Percentiles rank a stretch among this genome's conserved stretches.
phyloP scores from a whole-genome alignment of 2,888 invertebrate genomes.

The Theretra japonica region DNA sequence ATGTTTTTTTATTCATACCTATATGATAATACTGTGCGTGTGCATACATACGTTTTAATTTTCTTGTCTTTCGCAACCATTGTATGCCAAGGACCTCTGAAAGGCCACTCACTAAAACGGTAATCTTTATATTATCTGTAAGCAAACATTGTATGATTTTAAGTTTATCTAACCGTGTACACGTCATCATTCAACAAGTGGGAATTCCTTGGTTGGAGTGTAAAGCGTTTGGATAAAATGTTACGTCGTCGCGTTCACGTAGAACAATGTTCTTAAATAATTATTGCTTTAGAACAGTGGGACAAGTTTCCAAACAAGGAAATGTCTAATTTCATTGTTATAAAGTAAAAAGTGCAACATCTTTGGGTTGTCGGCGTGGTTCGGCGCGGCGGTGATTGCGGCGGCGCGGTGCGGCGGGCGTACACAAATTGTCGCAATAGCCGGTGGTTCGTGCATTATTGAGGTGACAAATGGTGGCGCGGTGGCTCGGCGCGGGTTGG shows the following conservation, averaged over 20 bases:
- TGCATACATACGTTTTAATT: constrained; percentile 66
- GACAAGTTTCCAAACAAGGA: constrained; percentile 53
- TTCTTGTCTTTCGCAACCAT: constrained; percentile 70
- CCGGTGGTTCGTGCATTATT: constrained; percentile 56
- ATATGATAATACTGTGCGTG: constrained; percentile 44
- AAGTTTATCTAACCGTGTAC: constrained; percentile 52
- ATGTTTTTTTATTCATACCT: constrained; percentile 43
- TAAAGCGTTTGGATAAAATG: constrained; percentile 4
- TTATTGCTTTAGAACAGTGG: constrained; percentile 48
- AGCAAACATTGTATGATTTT: constrained; percentile 62
- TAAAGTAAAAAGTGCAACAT: constrained; percentile 52
- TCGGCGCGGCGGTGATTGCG: constrained; percentile 52
- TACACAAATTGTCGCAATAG: constrained; percentile 57
- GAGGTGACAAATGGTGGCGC: constrained; percentile 60
- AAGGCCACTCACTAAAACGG: constrained; percentile 79
- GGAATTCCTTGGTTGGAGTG: constrained; percentile 33
- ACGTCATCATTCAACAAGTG: constrained; percentile 52
- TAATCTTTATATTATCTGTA: constrained; percentile 81
- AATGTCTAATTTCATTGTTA: constrained; percentile 50
- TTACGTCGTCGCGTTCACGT: constrained; percentile 20
- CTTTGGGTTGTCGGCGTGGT: constrained; percentile 37
- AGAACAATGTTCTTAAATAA: constrained; percentile 21
- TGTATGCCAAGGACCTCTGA: constrained; percentile 76
- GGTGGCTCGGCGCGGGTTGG: constrained; percentile 56
- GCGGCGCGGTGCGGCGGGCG: constrained; percentile 46